Base-by-base conservation (phyloP, 2,797 vertebrate species). In the Scolopax rusticola region DNA sequence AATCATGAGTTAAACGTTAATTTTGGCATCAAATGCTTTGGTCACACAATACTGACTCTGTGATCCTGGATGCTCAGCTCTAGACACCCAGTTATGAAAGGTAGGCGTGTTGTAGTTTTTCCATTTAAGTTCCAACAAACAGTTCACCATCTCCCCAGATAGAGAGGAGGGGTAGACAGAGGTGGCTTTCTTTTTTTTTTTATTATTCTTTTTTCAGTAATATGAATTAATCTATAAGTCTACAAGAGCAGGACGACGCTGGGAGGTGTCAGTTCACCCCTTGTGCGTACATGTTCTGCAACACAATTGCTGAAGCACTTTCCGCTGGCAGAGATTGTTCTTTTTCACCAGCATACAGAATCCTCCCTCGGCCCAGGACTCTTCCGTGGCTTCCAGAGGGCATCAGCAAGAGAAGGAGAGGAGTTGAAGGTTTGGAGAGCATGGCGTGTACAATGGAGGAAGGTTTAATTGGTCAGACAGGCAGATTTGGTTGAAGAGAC, bases 11-110 rank as follows among this genome's bases (percentile, higher is more conserved):
- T 98, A 97, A 98, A 97, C 5, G 64, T 96, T 97, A 99, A 99
- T 99, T 99, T 99, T 99, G 99, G 99, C 99, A 99, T 99, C 98
- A 98, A 95, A 99, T 99, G 98, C 99, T 99, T 99, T 99, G 99
- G 99, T 99, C 99, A 99, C 98, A 99, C 98, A 99, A 99, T 99
- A 99, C 98, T 98, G 98, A 99, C 99, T 98, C 98, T 98, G 97
- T 97, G 98, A 98, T 98, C 97, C 98, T 97, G 98, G 98, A 97
- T 98, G 98, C 96, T 98, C 97, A 97, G 94, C 97, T 98, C 98
- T 98, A 98, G 98, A 98, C 98, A 98, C 97, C 98, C 98, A 98
- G 98, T 98, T 98, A 98, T 98, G 98, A 98, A 99, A 99, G 99
- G 99, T 99, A 99, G 99, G 99, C 97, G 99, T 99, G 99, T 99